Conservation (phyloP, 2,113 vertebrate species). For the Nicator chloris region DNA sequence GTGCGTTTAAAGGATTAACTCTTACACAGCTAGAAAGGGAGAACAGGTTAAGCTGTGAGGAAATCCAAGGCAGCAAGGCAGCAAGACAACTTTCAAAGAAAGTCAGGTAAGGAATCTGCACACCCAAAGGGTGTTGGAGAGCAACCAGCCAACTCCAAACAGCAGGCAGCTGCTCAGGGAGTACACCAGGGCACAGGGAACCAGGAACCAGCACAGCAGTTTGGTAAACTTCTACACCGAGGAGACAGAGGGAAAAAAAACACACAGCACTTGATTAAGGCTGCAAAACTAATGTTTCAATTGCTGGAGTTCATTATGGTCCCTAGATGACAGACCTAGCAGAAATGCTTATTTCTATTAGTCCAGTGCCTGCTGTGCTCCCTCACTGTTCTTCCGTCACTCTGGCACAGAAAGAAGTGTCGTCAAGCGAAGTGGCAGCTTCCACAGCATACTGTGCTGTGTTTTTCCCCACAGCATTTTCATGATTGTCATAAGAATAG, state of each 20-base stretch:
- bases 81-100: not conserved
- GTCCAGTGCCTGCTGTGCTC: constrained; percentile 25
- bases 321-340: constrained; percentile 2
- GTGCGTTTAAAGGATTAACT: not conserved
- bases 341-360: not conserved
- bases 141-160: not conserved
- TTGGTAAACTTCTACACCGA: not conserved
- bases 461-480: not conserved
- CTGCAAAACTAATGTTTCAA: constrained; percentile 28
- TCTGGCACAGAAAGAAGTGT: not conserved
- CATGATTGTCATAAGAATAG: not conserved
- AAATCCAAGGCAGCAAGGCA: not conserved
- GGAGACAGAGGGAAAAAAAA: not conserved
- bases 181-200: not conserved
- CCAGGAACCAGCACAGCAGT: not conserved
- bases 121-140: not conserved
- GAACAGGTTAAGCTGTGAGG: not conserved
- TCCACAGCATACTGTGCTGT: not conserved
- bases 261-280: constrained; percentile 19
- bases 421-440: constrained; percentile 11
- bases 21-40: not conserved
- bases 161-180: not conserved
- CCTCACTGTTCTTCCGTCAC: not conserved
- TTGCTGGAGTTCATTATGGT: constrained; percentile 22
- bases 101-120: not conserved